Base-by-base conservation (phyloP, 1,140 invertebrate species). In the Atta cephalotes region DNA sequence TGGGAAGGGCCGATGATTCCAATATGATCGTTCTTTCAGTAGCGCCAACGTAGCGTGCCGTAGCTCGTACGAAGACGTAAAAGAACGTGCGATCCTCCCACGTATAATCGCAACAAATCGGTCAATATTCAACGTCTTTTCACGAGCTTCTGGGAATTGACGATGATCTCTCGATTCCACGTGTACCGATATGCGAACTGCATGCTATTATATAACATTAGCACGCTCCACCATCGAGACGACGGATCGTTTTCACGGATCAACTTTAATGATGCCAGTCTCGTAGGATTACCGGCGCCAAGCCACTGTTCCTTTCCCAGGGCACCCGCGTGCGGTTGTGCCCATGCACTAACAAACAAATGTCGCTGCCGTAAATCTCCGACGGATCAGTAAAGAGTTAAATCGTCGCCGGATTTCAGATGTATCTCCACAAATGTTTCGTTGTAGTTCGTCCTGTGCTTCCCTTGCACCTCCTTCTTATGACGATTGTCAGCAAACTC, bases 161-260 rank as follows among this genome's bases (percentile, higher is more conserved):
- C 97, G 95, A 98, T 97, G 95, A 98, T 98, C 95, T 98, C 97
- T 95, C 97, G 97, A 95, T 97, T 98, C 97, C 97, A 98, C 95
- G 97, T 97, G 96, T 97, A 98, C 94, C 96, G 97, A 96, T 98
- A 98, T 95, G 96, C 96, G 97, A 96, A 97, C 97, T 95, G 96
- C 95, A 95, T 95, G 94, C 95, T 95, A 95, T 94, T 94, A 93
- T 93, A 94, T 92, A 95, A 95, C 94, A 95, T 95, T 93, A 95
- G 93, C 88, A 95, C 95, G 88, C 92, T 95, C 94, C 94, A 94
- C 94, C 95, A 95, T 95, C 91, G 93, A 95, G 94, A 94, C 60
- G 93, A 85, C 79, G 88, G 88, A 56, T 89, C 84, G 88, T 92
- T 93, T 65, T 68, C 91, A 87, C 71, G 89, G 87, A 62, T 92